Evolutionary conservation across 2,113 vertebrate genomes (phyloP).

Genomic region (Willisornis vidua): DNA sequence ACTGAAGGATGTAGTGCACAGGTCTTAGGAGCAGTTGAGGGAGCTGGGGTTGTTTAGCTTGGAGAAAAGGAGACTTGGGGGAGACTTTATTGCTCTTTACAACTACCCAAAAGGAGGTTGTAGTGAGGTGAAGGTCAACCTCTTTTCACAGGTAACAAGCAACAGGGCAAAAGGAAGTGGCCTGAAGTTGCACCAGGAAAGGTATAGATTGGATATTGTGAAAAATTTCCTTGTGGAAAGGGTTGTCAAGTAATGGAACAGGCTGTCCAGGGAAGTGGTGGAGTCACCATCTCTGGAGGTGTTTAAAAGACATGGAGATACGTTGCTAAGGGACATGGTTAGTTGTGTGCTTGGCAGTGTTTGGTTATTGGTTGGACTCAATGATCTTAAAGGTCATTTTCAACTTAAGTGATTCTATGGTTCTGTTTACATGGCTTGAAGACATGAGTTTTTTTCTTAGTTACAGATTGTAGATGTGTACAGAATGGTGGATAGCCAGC

Average conservation of each 20-base stretch:
- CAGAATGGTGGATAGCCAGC: neutral
- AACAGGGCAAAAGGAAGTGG: neutral
- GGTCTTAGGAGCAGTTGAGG: neutral
- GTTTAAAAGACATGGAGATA: neutral
- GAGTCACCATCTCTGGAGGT: neutral
- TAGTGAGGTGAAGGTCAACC: neutral
- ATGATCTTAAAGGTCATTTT: neutral
- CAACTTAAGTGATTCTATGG: neutral
- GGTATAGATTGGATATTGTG: neutral
- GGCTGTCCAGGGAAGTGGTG: neutral
- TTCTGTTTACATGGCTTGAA: neutral
- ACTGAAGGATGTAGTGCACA: neutral
- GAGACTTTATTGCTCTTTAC: neutral
- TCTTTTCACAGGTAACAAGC: neutral
- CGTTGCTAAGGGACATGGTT: neutral
- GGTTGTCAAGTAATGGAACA: neutral
- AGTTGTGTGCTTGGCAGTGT: neutral
- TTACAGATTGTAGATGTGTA: neutral
- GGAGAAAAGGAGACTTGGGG: neutral
- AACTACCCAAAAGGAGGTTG: neutral
- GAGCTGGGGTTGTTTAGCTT: neutral
- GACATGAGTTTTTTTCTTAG: neutral
- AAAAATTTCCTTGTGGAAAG: neutral
- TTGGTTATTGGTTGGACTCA: neutral
- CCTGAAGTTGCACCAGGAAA: neutral